Evolutionary conservation across 2,888 invertebrate species (phyloP).

Genomic region (Lithophane leautieri): DNA sequence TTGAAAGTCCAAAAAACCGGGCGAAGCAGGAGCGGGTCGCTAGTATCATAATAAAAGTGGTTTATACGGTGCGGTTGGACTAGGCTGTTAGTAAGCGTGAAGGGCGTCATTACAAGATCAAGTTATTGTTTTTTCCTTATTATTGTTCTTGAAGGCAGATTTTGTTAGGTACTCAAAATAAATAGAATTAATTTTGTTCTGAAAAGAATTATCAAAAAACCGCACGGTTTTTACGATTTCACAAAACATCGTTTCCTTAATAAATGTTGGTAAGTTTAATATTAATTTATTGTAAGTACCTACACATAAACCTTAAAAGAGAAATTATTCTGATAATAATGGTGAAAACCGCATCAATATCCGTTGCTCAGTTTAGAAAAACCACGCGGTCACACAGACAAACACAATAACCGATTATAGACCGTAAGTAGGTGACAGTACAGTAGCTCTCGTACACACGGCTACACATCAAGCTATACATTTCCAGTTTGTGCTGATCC

Average conservation of each 20-base stretch:
- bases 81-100: not conserved
- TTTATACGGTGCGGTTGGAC: not conserved
- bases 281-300: too few relatives aligned
- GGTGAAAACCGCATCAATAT: not conserved
- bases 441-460: not conserved
- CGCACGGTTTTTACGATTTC: not conserved
- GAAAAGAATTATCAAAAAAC: not conserved
- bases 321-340: not conserved
- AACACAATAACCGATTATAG: not conserved
- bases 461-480: too few relatives aligned
- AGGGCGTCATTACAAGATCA: not conserved
- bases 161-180: not conserved
- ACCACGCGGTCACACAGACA: too few relatives aligned
- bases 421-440: too few relatives aligned
- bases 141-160: not conserved
- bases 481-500: too few relatives aligned
- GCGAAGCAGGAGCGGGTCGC: too few relatives aligned
- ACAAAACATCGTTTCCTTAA: not conserved
- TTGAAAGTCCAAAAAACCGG: too few relatives aligned
- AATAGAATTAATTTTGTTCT: too few relatives aligned
- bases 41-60: too few relatives aligned
- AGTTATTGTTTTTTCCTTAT: slow-evolving; percentile 5
- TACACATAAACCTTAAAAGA: not conserved
- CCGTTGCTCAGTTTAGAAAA: not conserved
- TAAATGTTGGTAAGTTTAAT: not conserved